phyloP scores from a whole-genome alignment of 2,113 vertebrate genomes.

The Turdus rufiventris region DNA sequence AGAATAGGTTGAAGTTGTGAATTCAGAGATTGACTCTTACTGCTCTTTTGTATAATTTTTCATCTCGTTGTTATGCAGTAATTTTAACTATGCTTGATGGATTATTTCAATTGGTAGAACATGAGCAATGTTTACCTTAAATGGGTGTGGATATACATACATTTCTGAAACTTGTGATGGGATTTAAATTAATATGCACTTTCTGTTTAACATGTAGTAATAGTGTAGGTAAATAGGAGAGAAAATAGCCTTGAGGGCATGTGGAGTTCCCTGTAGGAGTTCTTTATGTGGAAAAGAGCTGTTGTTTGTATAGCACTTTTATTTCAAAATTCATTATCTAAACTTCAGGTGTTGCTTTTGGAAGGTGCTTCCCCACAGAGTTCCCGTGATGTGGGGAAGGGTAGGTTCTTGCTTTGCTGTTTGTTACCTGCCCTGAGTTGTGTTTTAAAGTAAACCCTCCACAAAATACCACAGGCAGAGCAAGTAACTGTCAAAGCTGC shows the following conservation, averaged over 20 bases:
- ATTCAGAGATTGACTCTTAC: not conserved
- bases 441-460: not conserved
- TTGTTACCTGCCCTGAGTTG: not conserved
- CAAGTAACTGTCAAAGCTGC: not conserved
- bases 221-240: not conserved
- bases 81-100: not conserved
- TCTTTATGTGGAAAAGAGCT: not conserved
- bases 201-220: not conserved
- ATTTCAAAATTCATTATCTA: not conserved
- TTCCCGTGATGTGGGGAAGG: not conserved
- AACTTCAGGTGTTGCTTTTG: not conserved
- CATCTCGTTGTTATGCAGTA: not conserved
- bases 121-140: not conserved
- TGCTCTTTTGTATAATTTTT: not conserved
- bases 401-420: not conserved
- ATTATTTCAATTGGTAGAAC: not conserved
- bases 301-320: not conserved
- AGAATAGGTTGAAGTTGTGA: not conserved
- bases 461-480: not conserved
- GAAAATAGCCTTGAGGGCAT: not conserved
- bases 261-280: not conserved
- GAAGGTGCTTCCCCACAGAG: not conserved
- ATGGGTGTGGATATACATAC: not conserved
- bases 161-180: not conserved
- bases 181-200: not conserved